Conservation (phyloP, 2,113 vertebrate genomes). For the Progne subis region DNA sequence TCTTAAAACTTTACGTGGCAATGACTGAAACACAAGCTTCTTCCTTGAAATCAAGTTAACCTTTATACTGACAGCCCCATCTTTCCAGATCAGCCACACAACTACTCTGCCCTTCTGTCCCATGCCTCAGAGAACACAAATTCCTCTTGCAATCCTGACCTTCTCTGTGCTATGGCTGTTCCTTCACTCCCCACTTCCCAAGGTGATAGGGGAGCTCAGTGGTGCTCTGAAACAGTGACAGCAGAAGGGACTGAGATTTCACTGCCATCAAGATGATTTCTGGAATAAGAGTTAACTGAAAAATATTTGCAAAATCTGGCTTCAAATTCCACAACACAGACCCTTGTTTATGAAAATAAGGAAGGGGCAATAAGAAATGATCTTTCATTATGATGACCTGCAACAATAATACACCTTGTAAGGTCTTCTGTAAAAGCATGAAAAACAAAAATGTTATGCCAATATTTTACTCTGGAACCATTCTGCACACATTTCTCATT, state of each 20-base stretch:
- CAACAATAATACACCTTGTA: not conserved
- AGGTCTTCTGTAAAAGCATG: not conserved
- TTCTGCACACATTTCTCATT: not conserved
- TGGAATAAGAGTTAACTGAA: not conserved
- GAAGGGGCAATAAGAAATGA: not conserved
- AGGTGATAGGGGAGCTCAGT: rapidly evolving
- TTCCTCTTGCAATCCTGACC: not conserved
- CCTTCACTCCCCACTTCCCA: not conserved
- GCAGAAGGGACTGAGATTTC: not conserved
- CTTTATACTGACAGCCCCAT: not conserved
- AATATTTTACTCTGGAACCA: not conserved
- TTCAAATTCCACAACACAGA: not conserved
- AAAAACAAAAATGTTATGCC: not conserved
- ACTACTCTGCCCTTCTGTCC: not conserved
- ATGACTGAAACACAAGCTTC: not conserved
- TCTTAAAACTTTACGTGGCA: not conserved
- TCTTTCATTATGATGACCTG: not conserved
- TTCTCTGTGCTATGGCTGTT: not conserved
- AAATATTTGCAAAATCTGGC: not conserved
- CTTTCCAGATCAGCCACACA: not conserved
- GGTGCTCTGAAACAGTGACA: not conserved
- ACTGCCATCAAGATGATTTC: not conserved
- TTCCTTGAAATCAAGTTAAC: not conserved
- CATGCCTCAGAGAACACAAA: not conserved
- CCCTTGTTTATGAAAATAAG: not conserved